Base-by-base conservation (phyloP, 2,113 vertebrate genomes). In the Epinephelus moara region DNA sequence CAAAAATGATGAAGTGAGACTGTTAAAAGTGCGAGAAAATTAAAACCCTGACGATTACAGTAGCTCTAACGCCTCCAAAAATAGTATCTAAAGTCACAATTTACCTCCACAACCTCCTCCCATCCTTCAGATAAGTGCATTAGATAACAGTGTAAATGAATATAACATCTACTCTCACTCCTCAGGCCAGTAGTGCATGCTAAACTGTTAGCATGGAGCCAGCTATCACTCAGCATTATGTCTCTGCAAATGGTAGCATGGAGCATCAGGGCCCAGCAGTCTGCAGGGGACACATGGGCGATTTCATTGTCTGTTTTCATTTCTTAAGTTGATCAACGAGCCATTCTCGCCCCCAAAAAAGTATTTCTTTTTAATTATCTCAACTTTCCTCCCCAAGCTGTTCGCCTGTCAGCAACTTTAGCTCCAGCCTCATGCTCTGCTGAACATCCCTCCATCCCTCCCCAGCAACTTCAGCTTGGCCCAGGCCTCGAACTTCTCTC, bases 341-440 rank as follows among this genome's bases (percentile, higher is more conserved):
- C 78, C 88, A 45, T 80, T 88, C 70, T 85, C 25, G 67, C 37
- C 53, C 55, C 67, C 9, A 53, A 70, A 89, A 90, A 90, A 75
- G 45, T 80, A 70, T 85, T 88, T 85, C 45, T 87, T 75, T 89
- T 91, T 92, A 93, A 92, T 92, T 88, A 89, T 87, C 50, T 86
- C 70, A 91, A 86, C 89, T 92, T 87, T 89, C 74, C 80, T 86
- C 88, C 83, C 82, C 72, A 18, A 91, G 88, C 90, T 78, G 85
- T 88, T 91, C 40, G 91, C 88, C 90, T 92, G 89, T 94, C 93
- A 94, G 91, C 82, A 81, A 60, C 86, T 89, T 88, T 27, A 88
- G 89, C 82, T 84, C 45, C 82, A 56, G 75, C 90, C 85, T 87
- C 91, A 91, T 75, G 92, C 91, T 94, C 89, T 50, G 73, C 86